A percentile compares a stretch with the other conserved stretches of the same genome.
These are phyloP conservation scores for Xanthia togata DNA, from an alignment of 2,888 invertebrate genomes.

Conservation along the genomic window DNA sequence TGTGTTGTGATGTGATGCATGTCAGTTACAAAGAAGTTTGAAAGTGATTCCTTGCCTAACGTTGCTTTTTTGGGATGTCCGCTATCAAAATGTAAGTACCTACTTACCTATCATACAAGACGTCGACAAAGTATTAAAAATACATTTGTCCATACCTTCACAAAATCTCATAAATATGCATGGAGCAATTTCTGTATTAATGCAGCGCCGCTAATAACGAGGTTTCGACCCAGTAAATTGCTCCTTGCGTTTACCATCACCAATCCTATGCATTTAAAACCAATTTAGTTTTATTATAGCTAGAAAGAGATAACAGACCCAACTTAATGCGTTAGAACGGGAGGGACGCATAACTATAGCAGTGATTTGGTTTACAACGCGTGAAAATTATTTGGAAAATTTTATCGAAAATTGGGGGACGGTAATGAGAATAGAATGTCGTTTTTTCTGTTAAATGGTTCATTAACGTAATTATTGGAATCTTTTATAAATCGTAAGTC, in stretches of 20 bases:
- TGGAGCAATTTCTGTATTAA: constrained; percentile 79
- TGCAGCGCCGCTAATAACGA: constrained; percentile 74
- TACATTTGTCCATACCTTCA: constrained; percentile 66
- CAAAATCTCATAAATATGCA: constrained; percentile 83
- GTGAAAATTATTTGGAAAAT: constrained; percentile 57
- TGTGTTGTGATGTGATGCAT: not conserved
- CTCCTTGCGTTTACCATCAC: constrained; percentile 83
- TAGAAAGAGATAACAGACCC: constrained; percentile 74
- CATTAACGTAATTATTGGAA: constrained; percentile 25
- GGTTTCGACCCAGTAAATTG: constrained; percentile 81
- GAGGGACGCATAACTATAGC: constrained; percentile 65
- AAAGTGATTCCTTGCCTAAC: not conserved
- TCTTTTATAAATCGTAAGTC: constrained; percentile 6
- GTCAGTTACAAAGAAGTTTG: not conserved
- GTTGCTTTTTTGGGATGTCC: not conserved
- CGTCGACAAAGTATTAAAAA: constrained; percentile 20
- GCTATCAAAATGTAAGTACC: not conserved
- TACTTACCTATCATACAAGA: constrained; percentile 3
- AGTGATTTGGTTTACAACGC: constrained; percentile 56
- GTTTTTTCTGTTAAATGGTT: constrained; percentile 24
- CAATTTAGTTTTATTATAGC: constrained; percentile 89
- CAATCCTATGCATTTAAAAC: constrained; percentile 90
- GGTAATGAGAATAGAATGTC: constrained; percentile 25
- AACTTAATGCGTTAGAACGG: constrained; percentile 70
- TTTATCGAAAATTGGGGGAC: constrained; percentile 41